Percentiles rank a stretch among this genome's conserved stretches.
phyloP scores from a whole-genome alignment of 1,140 invertebrate species.

The Triops longicaudatus region DNA sequence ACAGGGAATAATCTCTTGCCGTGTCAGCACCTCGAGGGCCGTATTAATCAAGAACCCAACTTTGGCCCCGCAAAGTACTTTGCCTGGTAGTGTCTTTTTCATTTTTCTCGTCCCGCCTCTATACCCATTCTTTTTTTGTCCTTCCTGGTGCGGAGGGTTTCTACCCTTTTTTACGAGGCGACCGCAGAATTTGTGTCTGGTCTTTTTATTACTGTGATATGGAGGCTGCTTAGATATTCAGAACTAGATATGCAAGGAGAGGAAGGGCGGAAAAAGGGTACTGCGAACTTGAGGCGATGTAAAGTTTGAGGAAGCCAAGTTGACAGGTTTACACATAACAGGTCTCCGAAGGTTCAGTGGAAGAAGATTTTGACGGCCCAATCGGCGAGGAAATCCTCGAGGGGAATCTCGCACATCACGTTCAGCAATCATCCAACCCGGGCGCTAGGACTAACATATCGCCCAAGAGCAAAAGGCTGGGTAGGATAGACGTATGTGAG shows the following conservation, averaged over 20 bases:
- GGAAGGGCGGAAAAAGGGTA: too few relatives aligned
- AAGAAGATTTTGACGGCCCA: not conserved
- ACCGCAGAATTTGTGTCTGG: not conserved
- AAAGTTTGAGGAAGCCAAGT: not conserved
- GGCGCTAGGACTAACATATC: not conserved
- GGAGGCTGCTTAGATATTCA: not conserved
- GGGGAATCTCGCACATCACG: constrained; percentile 3
- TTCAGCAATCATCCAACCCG: not conserved
- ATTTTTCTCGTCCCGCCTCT: not conserved
- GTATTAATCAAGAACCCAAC: constrained; percentile 1
- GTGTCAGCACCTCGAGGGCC: constrained; percentile 9
- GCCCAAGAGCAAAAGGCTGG: not conserved
- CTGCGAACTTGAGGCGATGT: not conserved
- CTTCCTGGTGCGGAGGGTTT: not conserved
- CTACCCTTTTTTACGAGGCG: not conserved
- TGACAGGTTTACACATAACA: not conserved
- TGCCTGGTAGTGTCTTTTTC: not conserved
- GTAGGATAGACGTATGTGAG: not conserved
- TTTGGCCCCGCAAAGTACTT: not conserved
- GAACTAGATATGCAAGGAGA: not conserved
- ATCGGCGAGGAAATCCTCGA: not conserved
- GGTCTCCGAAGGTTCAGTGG: not conserved
- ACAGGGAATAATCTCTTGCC: not conserved
- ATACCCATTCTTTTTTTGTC: not conserved
- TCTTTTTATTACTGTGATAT: not conserved